Conservation (phyloP, 2,888 invertebrate genomes). For the Ochropleura leucogaster region DNA sequence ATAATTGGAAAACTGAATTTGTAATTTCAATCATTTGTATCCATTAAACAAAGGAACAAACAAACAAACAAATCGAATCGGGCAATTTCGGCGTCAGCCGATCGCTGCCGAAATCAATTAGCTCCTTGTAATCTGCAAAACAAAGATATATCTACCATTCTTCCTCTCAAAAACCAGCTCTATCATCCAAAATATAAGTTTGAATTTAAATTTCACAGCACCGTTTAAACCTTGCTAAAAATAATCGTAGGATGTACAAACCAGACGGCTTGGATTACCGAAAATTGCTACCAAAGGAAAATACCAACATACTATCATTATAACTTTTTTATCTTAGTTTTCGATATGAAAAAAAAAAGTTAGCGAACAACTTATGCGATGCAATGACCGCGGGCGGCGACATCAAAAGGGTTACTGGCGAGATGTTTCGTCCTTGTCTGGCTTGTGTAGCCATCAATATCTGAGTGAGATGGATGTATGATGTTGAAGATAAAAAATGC, state of each 20-base stretch:
- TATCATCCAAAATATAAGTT: not conserved
- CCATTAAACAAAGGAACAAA: constrained; percentile 71
- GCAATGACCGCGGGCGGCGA: constrained; percentile 85
- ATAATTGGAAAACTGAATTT: constrained; percentile 72
- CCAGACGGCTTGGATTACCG: constrained; percentile 82
- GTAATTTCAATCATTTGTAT: constrained; percentile 70
- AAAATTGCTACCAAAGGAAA: constrained; percentile 84
- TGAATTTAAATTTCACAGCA: not conserved
- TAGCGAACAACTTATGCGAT: constrained; percentile 82
- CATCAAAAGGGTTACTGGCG: constrained; percentile 85
- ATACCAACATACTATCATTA: constrained; percentile 79
- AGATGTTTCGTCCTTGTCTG: constrained; percentile 74
- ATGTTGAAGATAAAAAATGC: constrained; percentile 81
- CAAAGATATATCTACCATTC: constrained; percentile 44
- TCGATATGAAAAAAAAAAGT: constrained; percentile 84
- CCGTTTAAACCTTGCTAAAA: constrained; percentile 62
- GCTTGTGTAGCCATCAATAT: constrained; percentile 47
- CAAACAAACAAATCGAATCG: constrained; percentile 78
- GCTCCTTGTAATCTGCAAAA: constrained; percentile 79
- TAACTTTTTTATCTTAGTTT: constrained; percentile 83
- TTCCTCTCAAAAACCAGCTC: constrained; percentile 50
- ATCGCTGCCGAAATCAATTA: constrained; percentile 88
- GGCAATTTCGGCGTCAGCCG: constrained; percentile 81
- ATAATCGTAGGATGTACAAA: constrained; percentile 81
- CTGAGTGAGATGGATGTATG: constrained; percentile 69